phyloP scores from a whole-genome alignment of 2,888 invertebrate species.

The Entomobrya proxima region DNA sequence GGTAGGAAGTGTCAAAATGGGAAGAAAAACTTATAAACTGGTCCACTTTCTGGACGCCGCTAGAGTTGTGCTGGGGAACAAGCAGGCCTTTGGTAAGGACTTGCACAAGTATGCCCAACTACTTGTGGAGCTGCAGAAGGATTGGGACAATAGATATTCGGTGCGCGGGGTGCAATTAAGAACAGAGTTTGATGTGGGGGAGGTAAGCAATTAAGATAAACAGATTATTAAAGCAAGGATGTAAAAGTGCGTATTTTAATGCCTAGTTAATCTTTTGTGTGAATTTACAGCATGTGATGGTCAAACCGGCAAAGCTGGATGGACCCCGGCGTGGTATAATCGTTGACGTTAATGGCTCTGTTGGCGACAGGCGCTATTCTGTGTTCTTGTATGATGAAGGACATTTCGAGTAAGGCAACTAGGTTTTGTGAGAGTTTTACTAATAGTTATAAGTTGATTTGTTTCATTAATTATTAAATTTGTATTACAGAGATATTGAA shows the following conservation, averaged over 20 bases:
- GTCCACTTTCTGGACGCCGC: not conserved
- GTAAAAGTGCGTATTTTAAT: not conserved
- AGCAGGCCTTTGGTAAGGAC: not conserved
- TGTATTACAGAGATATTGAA: not conserved
- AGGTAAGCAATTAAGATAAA: not conserved
- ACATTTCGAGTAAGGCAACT: constrained; percentile 5
- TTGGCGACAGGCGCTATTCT: not conserved
- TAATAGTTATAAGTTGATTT: not conserved
- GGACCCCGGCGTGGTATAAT: not conserved
- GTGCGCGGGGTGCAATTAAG: not conserved
- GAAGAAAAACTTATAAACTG: not conserved
- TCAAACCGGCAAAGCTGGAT: not conserved
- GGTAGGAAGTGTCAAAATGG: too few species aligned
- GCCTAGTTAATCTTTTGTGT: not conserved
- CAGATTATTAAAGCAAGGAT: not conserved
- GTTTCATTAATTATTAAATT: too few species aligned
- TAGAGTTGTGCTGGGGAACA: not conserved
- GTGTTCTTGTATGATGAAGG: constrained; percentile 49
- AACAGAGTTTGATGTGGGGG: not conserved
- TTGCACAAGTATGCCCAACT: not conserved
- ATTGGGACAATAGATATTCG: not conserved
- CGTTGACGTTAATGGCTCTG: not conserved
- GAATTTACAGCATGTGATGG: constrained; percentile 29
- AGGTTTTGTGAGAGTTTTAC: not conserved
- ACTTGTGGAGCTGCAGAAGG: not conserved